These are phyloP conservation scores for Neosilurus hyrtlii DNA, from an alignment of 2,797 vertebrate species.

Conservation along the genomic window DNA sequence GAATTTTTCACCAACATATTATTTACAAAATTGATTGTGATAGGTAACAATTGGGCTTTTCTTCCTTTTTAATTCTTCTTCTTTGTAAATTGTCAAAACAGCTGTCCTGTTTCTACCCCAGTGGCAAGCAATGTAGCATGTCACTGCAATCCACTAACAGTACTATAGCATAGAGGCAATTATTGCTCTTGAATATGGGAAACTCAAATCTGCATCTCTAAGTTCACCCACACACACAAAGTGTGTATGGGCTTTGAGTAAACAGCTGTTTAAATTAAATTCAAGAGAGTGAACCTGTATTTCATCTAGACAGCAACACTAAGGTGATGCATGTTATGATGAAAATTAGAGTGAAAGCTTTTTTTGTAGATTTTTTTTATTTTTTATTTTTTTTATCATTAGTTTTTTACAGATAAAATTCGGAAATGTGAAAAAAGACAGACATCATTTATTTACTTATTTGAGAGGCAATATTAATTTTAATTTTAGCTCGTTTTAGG, in stretches of 20 bases:
- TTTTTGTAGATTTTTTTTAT: conserved; percentile 61
- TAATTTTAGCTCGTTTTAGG: conserved; percentile 8
- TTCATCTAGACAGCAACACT: conserved; percentile 74
- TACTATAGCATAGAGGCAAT: too few species aligned
- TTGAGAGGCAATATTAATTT: conserved; percentile 21
- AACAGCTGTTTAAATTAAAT: conserved; percentile 81
- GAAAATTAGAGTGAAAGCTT: conserved; percentile 72
- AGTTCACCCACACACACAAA: conserved; percentile 3
- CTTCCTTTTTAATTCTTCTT: background rate
- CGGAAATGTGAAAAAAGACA: conserved; percentile 20
- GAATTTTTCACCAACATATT: background rate
- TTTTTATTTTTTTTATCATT: conserved; percentile 61
- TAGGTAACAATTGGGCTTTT: background rate
- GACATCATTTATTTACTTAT: conserved; percentile 26
- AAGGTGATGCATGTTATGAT: conserved; percentile 75
- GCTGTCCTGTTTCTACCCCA: background rate
- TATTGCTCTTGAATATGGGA: conserved; percentile 57
- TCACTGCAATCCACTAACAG: conserved; percentile 20
- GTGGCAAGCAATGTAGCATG: conserved; percentile 14
- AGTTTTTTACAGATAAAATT: conserved; percentile 14
- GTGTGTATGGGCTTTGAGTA: conserved; percentile 54
- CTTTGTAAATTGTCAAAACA: conserved; percentile 3
- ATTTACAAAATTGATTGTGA: conserved; percentile 10
- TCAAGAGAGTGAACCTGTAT: conserved; percentile 56
- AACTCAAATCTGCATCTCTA: conserved; percentile 50